These are phyloP conservation scores for Passer montanus DNA, from an alignment of 2,113 vertebrate species.

Conservation along the genomic window DNA sequence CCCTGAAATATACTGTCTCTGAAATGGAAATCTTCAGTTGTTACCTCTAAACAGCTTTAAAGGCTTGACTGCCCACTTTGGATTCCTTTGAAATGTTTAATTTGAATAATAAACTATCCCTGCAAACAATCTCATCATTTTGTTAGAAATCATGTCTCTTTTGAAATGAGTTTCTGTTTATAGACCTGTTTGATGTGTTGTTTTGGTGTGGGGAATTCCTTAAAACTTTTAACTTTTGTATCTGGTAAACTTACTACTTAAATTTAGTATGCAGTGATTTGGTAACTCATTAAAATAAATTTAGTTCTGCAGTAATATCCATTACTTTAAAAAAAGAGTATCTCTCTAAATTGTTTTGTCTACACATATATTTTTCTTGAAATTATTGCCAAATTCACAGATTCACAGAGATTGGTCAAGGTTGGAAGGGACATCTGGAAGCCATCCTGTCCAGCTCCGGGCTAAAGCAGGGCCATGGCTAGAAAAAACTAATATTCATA, in stretches of 20 bases:
- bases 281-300: neutral
- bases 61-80: neutral
- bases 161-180: neutral
- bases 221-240: neutral
- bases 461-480: neutral
- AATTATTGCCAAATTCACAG: neutral
- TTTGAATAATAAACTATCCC: constrained; percentile 28
- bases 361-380: neutral
- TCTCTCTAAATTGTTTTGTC: neutral
- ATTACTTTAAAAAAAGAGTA: neutral
- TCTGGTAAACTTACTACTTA: neutral
- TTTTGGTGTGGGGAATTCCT: neutral
- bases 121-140: constrained; percentile 1
- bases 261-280: neutral
- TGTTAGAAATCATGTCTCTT: neutral
- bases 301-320: neutral
- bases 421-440: neutral
- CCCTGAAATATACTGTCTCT: neutral
- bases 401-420: neutral
- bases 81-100: constrained; percentile 52
- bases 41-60: constrained; percentile 11
- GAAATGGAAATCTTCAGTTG: constrained; percentile 50
- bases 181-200: neutral
- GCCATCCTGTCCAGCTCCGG: neutral
- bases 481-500: neutral